Evolutionary conservation across 2,113 vertebrate genomes (phyloP).

Genomic region (Tylochromis polylepis): DNA sequence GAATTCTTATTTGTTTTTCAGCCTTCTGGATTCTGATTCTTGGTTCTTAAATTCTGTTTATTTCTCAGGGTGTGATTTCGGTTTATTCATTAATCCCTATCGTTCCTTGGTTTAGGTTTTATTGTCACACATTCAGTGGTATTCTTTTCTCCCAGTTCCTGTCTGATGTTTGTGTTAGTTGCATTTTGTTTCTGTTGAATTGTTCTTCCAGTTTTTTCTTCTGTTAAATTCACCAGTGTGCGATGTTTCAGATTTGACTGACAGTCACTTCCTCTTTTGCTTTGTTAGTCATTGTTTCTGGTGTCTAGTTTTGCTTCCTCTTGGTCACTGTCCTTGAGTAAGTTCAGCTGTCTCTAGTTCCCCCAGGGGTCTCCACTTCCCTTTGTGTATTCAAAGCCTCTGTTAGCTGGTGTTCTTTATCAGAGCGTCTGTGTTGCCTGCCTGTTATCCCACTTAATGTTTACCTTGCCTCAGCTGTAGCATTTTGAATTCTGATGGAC

Average conservation of each 20-base stretch:
- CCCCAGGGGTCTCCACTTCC: background rate
- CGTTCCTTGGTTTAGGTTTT: background rate
- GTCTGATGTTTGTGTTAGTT: background rate
- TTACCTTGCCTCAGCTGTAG: background rate
- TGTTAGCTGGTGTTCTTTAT: background rate
- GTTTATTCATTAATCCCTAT: background rate
- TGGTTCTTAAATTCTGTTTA: background rate
- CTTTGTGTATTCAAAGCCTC: background rate
- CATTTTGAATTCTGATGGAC: too few relatives aligned
- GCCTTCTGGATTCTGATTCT: fast-evolving
- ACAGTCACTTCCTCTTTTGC: background rate
- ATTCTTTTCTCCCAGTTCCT: background rate
- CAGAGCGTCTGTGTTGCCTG: background rate
- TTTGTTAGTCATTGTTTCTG: background rate
- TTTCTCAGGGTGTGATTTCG: background rate
- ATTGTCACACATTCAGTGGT: fast-evolving
- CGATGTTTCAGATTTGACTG: fast-evolving
- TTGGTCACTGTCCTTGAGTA: background rate
- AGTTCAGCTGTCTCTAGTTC: background rate
- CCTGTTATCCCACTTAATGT: background rate
- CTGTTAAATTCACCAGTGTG: background rate
- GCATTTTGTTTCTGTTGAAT: background rate
- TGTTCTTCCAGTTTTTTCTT: fast-evolving
- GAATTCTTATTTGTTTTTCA: background rate
- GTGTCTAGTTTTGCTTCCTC: background rate